Percentiles rank a stretch among this genome's conserved stretches.
phyloP scores from a whole-genome alignment of 1,140 invertebrate species.

The Heterodera schachtii region DNA sequence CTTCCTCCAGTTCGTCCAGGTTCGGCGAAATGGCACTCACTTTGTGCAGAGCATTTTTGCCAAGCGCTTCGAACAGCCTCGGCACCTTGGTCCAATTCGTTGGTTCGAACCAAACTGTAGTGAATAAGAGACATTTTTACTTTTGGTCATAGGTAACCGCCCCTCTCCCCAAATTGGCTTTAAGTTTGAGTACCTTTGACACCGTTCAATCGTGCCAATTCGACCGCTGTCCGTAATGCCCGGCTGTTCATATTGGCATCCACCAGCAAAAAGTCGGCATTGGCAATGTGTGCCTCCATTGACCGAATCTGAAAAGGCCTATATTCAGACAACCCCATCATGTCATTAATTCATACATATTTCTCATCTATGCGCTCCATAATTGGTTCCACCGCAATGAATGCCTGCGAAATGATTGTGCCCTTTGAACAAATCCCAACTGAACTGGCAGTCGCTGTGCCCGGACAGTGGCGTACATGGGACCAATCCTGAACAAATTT shows the following conservation, averaged over 20 bases:
- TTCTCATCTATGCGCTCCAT: conserved; percentile 9
- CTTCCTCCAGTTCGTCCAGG: conserved; percentile 46
- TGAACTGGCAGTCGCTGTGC: conserved; percentile 6
- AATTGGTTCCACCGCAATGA: conserved; percentile 11
- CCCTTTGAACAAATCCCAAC: background rate
- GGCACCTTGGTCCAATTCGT: conserved; percentile 54
- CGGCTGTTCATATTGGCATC: conserved; percentile 53
- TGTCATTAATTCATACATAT: background rate
- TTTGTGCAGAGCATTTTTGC: conserved; percentile 11
- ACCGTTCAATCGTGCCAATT: conserved; percentile 16
- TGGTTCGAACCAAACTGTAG: conserved; percentile 61
- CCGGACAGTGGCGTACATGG: background rate
- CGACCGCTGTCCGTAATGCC: conserved; percentile 4
- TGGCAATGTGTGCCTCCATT: conserved; percentile 42
- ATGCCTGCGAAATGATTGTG: background rate
- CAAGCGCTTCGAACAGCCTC: conserved; percentile 49
- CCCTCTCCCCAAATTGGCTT: background rate
- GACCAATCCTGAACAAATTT: conserved; percentile 23
- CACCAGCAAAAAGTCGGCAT: conserved; percentile 51
- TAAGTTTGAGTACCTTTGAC: conserved; percentile 9
- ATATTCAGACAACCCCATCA: no score
- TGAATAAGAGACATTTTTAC: background rate
- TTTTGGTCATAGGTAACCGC: no score
- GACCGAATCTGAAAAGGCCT: conserved; percentile 40
- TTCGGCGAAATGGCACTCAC: conserved; percentile 52